These are phyloP conservation scores for Corythornis vintsioides DNA, from an alignment of 2,113 vertebrate species.

Conservation along the genomic window DNA sequence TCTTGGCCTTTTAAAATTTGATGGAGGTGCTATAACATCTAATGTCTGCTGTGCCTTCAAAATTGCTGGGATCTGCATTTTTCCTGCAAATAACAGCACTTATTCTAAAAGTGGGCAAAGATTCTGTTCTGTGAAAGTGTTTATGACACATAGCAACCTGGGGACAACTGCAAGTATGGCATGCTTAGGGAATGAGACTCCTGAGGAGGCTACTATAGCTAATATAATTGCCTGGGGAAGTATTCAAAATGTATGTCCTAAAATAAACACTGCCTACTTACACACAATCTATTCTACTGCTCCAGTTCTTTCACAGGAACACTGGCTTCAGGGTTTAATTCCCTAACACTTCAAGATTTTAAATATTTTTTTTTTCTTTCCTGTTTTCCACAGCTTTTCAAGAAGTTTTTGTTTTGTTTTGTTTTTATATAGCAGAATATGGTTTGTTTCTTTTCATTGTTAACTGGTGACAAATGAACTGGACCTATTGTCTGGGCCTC, in stretches of 20 bases:
- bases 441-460: neutral
- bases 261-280: neutral
- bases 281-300: neutral
- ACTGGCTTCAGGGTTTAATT: neutral
- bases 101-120: neutral
- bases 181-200: neutral
- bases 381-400: neutral
- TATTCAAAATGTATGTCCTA: neutral
- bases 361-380: neutral
- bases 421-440: neutral
- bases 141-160: neutral
- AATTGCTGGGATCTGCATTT: neutral
- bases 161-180: neutral
- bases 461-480: neutral
- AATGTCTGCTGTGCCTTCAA: neutral
- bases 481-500: neutral
- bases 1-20: neutral
- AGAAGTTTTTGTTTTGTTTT: neutral
- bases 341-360: neutral
- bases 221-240: neutral
- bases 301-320: neutral
- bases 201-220: neutral
- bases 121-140: neutral
- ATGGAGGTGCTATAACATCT: neutral
- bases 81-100: neutral